These are phyloP conservation scores for Ceratina japonica DNA, from an alignment of 1,140 invertebrate genomes.

Conservation along the genomic window DNA sequence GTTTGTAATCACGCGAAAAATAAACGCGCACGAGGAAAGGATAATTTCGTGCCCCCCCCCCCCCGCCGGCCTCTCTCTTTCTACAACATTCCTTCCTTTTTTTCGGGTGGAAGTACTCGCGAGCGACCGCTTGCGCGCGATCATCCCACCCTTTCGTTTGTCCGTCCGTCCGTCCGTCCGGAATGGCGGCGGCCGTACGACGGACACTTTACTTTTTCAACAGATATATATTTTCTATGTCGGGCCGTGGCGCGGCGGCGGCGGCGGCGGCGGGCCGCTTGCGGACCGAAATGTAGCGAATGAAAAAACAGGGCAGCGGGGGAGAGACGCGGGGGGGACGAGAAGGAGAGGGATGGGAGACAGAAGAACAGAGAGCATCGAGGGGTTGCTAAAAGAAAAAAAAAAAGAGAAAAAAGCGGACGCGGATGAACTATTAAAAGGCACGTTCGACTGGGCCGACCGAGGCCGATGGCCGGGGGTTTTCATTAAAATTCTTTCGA, in stretches of 20 bases:
- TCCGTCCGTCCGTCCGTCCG: slow-evolving; percentile 53
- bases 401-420: slow-evolving; percentile 53
- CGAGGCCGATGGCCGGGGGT: slow-evolving; percentile 55
- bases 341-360: slow-evolving; percentile 5
- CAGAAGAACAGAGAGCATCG: background rate
- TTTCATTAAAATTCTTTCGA: slow-evolving; percentile 69
- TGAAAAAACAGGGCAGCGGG: slow-evolving; percentile 39
- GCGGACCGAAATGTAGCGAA: slow-evolving; percentile 60
- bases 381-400: slow-evolving; percentile 22
- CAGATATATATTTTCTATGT: slow-evolving; percentile 63
- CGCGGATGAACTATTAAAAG: slow-evolving; percentile 69
- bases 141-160: slow-evolving; percentile 23
- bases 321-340: background rate
- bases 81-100: background rate
- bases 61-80: background rate
- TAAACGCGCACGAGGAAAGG: slow-evolving; percentile 64
- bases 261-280: slow-evolving; percentile 54
- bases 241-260: slow-evolving; percentile 52
- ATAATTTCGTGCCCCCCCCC: slow-evolving; percentile 51
- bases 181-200: slow-evolving; percentile 60
- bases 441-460: slow-evolving; percentile 59
- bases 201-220: slow-evolving; percentile 62
- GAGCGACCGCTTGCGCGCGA: slow-evolving; percentile 3
- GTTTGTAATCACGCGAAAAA: slow-evolving; percentile 74
- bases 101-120: slow-evolving; percentile 27